A percentile compares a stretch with the other conserved stretches of the same genome.
phyloP scores from a whole-genome alignment of 2,113 vertebrate species.

The Neodontobutis hainanensis region DNA sequence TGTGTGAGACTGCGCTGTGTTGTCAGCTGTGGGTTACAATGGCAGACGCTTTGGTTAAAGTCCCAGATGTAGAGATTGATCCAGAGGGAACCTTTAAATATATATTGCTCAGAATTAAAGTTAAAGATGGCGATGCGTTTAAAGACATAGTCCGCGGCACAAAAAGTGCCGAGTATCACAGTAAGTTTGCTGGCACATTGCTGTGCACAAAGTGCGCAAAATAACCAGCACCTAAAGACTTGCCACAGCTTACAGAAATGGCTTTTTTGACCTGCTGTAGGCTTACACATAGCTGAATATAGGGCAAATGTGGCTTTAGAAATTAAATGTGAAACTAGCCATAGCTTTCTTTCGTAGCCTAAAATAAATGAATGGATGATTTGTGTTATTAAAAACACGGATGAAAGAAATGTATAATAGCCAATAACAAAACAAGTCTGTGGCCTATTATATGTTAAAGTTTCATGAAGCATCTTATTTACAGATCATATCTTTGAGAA shows the following conservation, averaged over 20 bases:
- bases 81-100: conserved; percentile 88
- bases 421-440: neutral
- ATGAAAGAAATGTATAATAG: neutral
- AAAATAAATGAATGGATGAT: too few relatives aligned
- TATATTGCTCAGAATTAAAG: conserved; percentile 83
- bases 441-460: too few relatives aligned
- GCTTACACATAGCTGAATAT: too few relatives aligned
- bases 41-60: conserved; percentile 72
- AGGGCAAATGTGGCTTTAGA: too few relatives aligned
- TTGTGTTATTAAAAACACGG: too few relatives aligned
- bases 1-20: neutral
- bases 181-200: conserved; percentile 74
- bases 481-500: conserved; percentile 92
- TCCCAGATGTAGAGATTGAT: conserved; percentile 83
- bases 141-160: conserved; percentile 88
- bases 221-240: neutral
- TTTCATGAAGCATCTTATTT: conserved; percentile 12
- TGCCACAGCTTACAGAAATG: too few relatives aligned
- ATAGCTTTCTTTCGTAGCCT: too few relatives aligned
- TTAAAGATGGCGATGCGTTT: conserved; percentile 71
- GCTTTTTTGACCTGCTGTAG: too few relatives aligned
- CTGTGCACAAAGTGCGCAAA: conserved; percentile 18
- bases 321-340: too few relatives aligned
- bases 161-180: conserved; percentile 87
- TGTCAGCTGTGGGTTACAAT: conserved; percentile 40